Base-by-base conservation (phyloP, 2,113 vertebrate species). In the Carassius carassius region DNA sequence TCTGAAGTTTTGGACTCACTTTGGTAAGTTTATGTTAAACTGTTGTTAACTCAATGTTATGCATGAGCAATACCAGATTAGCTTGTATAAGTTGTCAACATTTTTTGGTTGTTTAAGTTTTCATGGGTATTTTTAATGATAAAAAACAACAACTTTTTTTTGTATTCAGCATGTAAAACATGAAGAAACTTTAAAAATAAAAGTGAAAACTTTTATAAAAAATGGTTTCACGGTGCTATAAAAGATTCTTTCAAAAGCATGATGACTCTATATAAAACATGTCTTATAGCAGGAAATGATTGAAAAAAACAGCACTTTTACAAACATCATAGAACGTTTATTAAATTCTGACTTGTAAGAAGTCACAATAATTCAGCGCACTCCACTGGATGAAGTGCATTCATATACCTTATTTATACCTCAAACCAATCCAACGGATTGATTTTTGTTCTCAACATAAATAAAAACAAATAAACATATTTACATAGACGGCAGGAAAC, bases 311-410 rank as follows among this genome's bases (percentile, higher is more conserved):
- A 86, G 4, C 3, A 69, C 56, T 81, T 91, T 89, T 93, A 92
- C 90, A 93, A 94, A 94, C 76, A 86, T 92, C 92, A 93, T 93
- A 94, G 92, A 95, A 95, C 87, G 95, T 99, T 99, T 98, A 99
- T 98, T 99, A 96, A 97, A 97, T 95, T 96, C 95, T 96, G 98
- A 99, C 98, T 99, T 99, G 94, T 97, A 98, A 97, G 96, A 99
- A 99, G 98, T 98, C 98, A 96, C 95, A 95, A 94, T 97, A 96
- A 95, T 94, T 94, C 94, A 95, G 97, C 91, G 94, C 97, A 95
- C 97, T 94, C 91, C 93, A 86, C 89, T 63, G 90, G 12, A 92
- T 89, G 90, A 94, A 95, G 96, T 95, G 94, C 91, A 95, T 95
- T 95, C 93, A 94, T 95, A 96, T 90, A 95, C 92, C 78, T 81